Evolutionary conservation across 2,797 vertebrate genomes (phyloP).

Genomic region (Rhabdophis nuchalis): DNA sequence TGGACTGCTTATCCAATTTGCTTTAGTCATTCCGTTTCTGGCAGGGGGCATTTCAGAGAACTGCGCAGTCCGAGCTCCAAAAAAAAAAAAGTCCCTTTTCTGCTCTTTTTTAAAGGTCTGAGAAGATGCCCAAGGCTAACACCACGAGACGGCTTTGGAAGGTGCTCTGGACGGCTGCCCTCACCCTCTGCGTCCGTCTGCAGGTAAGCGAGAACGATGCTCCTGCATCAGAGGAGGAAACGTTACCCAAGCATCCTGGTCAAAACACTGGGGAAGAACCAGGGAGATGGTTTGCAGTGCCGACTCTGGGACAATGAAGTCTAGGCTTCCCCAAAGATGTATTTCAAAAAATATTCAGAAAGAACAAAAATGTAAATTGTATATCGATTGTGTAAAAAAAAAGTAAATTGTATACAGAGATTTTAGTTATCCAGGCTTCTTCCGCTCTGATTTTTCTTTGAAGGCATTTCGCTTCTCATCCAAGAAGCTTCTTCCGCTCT

Average conservation of each 20-base stretch:
- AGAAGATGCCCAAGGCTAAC: conserved; percentile 61
- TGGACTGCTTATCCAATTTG: conserved; percentile 43
- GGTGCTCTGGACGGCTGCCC: conserved; percentile 62
- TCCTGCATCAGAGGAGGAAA: neutral
- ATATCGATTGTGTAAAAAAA: no score
- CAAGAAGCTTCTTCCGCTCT: no score
- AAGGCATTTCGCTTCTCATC: no score
- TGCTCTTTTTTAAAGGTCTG: conserved; percentile 20
- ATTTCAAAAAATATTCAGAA: neutral
- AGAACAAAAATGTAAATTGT: neutral
- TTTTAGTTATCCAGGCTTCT: no score
- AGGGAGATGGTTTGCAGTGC: neutral
- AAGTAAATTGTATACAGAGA: no score
- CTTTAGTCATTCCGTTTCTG: conserved; percentile 60
- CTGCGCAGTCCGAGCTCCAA: conserved; percentile 36
- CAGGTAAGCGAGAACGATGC: conserved; percentile 65
- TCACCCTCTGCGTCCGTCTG: conserved; percentile 45
- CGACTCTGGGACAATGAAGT: neutral
- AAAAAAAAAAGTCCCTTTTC: conserved; percentile 41
- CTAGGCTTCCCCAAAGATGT: neutral
- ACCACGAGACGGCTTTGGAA: conserved; percentile 57
- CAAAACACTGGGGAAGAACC: neutral
- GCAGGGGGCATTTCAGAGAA: conserved; percentile 14
- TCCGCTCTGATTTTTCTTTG: no score
- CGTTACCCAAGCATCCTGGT: neutral